Base-by-base conservation (phyloP, 2,888 invertebrate genomes). In the Andrena fulva region DNA sequence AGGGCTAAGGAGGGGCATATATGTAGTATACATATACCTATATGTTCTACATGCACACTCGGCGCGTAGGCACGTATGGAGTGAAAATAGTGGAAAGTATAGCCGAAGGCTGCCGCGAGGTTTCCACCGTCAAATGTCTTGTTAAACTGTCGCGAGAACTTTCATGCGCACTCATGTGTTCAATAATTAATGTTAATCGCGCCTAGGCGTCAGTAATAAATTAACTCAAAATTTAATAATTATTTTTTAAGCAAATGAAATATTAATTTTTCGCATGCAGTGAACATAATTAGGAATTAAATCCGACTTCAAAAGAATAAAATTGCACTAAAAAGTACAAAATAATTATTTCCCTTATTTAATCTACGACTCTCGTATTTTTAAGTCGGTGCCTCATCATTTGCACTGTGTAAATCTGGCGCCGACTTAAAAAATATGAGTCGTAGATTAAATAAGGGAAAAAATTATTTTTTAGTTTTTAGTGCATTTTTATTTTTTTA, bases 1-100 rank as follows among this genome's bases (percentile, higher is more conserved):
- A 80, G 85, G 86, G 64, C 85, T 83, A 85, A 86, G 85, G 82
- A 78, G 87, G 84, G 87, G 89, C 82, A 78, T 85, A 63, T 76
- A 78, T 82, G 63, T 82, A 50, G 67, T 68, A 35, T 78, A 72
- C 78, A 72, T 80, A 63, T 29, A 63, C 33, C 29, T 42, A 67
- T 42, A 67, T 82, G 67, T 72, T 68, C 67, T 78, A 72, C 72
- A 68, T 80, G 56, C 33, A 63, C 48, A 67, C 10, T 27, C 54
- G 56, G 20, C 35, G 12, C 24, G 24, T 54, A 81, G 50, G 3
- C 66, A 80, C n/a, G 16, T 80, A 56, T 50, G 59, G 64, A 74
- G 50, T 48, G 42, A 79, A 79, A 68, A 69, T 79, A 27, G 70
- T 73, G 63, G 20, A 66, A 59, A 50, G 77, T 62, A 35, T 64